Evolutionary conservation across 2,113 vertebrate genomes (phyloP).

Genomic region (Pyrgilauda ruficollis): DNA sequence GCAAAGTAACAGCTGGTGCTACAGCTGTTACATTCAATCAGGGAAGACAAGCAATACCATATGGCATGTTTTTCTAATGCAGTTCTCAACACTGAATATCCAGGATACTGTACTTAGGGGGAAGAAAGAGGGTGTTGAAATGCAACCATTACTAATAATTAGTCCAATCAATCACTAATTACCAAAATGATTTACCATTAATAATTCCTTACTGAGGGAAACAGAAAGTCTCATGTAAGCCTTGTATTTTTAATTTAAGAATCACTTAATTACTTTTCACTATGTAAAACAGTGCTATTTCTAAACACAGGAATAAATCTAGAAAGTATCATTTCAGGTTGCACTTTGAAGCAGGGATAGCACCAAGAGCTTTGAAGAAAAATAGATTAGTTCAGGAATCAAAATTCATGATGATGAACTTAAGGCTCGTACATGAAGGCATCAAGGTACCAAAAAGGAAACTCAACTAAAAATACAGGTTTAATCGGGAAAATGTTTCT

Average conservation of each 20-base stretch:
- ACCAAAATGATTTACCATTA: not conserved
- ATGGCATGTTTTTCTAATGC: not conserved
- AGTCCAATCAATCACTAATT: not conserved
- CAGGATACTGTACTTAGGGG: not conserved
- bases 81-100: not conserved
- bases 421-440: not conserved
- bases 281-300: not conserved
- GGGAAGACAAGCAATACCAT: constrained; percentile 18
- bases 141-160: not conserved
- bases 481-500: not conserved
- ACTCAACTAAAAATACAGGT: not conserved
- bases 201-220: not conserved
- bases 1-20: constrained; percentile 37
- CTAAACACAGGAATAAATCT: not conserved
- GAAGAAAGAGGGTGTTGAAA: not conserved
- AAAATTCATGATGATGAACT: not conserved
- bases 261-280: not conserved
- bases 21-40: constrained; percentile 38
- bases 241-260: not conserved
- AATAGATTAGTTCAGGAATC: not conserved
- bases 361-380: not conserved
- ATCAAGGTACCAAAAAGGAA: not conserved
- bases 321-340: not conserved
- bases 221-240: not conserved
- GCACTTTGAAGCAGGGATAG: not conserved